Conservation (phyloP, 2,113 vertebrate genomes). For the Origma solitaria region DNA sequence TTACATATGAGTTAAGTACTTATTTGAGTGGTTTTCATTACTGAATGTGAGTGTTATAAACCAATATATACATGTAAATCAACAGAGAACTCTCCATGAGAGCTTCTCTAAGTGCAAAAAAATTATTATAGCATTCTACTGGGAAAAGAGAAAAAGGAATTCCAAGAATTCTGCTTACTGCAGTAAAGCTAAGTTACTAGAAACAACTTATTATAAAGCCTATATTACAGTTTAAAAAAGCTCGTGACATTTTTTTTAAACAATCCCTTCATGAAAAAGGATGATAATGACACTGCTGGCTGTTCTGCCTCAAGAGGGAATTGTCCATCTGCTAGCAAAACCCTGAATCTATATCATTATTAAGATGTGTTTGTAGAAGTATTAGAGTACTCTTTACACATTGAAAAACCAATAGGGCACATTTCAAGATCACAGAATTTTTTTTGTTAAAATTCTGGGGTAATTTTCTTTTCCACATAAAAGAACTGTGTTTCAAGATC, state of each 20-base stretch:
- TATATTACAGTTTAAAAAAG: background rate
- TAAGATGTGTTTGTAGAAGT: background rate
- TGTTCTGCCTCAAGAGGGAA: background rate
- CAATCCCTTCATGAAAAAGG: background rate
- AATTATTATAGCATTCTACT: background rate
- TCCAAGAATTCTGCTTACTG: background rate
- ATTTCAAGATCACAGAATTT: background rate
- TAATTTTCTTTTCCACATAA: background rate
- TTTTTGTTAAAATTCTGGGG: background rate
- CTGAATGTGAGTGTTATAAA: background rate
- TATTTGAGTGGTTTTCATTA: background rate
- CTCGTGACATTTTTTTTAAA: background rate
- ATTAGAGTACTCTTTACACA: background rate
- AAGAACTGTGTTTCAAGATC: constrained; percentile 11
- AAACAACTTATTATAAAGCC: background rate
- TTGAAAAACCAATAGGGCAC: background rate
- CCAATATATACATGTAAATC: background rate
- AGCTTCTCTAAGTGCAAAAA: background rate
- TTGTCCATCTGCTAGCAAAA: background rate
- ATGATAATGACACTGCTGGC: background rate
- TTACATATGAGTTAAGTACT: background rate
- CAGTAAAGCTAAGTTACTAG: background rate
- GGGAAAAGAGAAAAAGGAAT: background rate
- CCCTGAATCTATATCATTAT: background rate
- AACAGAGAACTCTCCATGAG: background rate